Evolutionary conservation across 2,113 vertebrate species (phyloP), one percentile per base, ranked within the genome.

Genomic region (Kryptolebias marmoratus): DNA sequence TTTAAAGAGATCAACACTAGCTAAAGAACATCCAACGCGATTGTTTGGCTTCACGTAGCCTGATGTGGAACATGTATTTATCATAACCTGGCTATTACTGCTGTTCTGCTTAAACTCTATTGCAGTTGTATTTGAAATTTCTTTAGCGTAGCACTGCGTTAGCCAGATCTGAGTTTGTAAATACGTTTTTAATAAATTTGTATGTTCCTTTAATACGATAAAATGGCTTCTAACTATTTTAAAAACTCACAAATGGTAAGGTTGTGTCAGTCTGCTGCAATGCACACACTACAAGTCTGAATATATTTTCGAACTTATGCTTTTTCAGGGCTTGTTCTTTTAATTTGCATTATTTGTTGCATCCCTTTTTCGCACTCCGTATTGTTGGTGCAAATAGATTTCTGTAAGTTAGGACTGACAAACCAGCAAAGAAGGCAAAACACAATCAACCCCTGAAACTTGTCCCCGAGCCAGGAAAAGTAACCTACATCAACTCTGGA

Each of bases 371-470:
- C 39, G 5, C 39, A 42, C 39, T 42, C 39, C 39, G 10, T 10
- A 10, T 10, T 10, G 39, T 42, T 42, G 39, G 39, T 42, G 39
- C 39, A 6, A 10, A 42, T 42, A 36, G 3, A 36, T 36, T 36
- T 36, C 36, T 36, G 36, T 36, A 42, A 42, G 39, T 42, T 42
- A 42, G 18, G 18, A 68, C 45, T 77, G 47, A 30, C 11, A 61
- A 47, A 64, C 64, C 31, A 45, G 42, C 4, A 64, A 58, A 83
- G 80, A 64, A 83, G 81, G 79, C 66, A 73, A 77, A 75, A 56
- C 75, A 4, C 53, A 39, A 74, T 55, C 39, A n/a, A 22, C 22
- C 66, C 87, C 68, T 88, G 92, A 94, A 94, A 93, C 90, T 64
- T 90, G 93, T 90, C 79, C 6, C 50, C 0, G 54, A 54, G 84